Conservation (phyloP, 2,113 vertebrate genomes). For the Numenius arquata region DNA sequence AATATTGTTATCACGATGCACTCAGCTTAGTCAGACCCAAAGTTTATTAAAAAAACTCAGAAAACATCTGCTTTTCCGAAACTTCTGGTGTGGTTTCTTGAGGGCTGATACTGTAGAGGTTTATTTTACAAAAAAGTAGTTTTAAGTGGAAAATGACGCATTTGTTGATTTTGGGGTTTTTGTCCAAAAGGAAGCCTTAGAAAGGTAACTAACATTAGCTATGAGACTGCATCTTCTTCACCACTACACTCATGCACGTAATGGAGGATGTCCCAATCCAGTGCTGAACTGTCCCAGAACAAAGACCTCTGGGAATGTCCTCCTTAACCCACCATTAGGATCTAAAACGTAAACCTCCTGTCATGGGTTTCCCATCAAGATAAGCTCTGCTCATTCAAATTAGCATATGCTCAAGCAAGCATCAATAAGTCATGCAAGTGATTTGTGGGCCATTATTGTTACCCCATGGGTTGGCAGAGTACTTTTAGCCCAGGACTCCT, state of each 20-base stretch:
- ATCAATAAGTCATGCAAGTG: background rate
- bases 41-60: background rate
- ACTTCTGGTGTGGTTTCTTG: background rate
- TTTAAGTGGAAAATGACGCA: background rate
- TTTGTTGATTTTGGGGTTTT: background rate
- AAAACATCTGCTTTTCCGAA: background rate
- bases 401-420: background rate
- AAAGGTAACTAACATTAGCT: background rate
- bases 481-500: background rate
- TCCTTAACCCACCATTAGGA: background rate
- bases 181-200: background rate
- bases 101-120: background rate
- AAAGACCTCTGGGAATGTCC: background rate
- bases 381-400: background rate
- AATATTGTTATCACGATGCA: background rate
- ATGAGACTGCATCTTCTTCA: background rate
- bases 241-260: background rate
- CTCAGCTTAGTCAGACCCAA: background rate
- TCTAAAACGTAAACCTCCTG: background rate
- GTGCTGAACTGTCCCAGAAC: background rate
- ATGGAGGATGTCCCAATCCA: fast-evolving
- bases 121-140: background rate
- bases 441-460: background rate
- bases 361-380: background rate
- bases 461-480: background rate